phyloP scores from a whole-genome alignment of 2,888 invertebrate genomes.

The Euspilapteryx auroguttella region DNA sequence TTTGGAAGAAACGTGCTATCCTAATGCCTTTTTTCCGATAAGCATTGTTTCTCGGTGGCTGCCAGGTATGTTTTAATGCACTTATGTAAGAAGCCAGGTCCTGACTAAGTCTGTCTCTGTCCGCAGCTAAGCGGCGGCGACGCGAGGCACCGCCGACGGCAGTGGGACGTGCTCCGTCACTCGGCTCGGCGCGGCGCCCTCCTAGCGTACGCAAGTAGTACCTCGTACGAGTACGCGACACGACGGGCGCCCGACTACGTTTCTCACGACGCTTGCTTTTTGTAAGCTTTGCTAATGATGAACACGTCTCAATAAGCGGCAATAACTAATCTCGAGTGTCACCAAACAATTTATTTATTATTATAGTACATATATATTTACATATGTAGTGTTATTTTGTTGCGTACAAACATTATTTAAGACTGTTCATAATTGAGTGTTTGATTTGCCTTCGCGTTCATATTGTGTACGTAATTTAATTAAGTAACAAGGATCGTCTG shows the following conservation, averaged over 20 bases:
- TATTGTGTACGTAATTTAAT: constrained; percentile 4
- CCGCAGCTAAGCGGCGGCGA: background rate
- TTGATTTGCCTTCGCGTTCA: constrained; percentile 37
- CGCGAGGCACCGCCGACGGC: background rate
- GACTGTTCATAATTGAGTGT: constrained; percentile 54
- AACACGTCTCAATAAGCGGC: constrained; percentile 19
- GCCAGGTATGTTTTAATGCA: too few relatives aligned
- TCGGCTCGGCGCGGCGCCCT: constrained; percentile 1
- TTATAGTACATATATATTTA: constrained; percentile 11
- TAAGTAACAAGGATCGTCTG: background rate
- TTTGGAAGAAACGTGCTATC: too few relatives aligned
- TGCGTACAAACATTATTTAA: constrained; percentile 56
- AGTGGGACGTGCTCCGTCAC: constrained; percentile 2
- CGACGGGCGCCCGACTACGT: constrained; percentile 1
- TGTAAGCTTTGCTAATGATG: constrained; percentile 54
- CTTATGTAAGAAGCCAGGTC: too few relatives aligned
- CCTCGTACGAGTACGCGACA: background rate
- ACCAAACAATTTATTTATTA: background rate
- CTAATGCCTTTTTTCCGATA: too few relatives aligned
- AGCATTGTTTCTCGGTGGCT: too few relatives aligned
- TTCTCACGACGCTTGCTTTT: constrained; percentile 49
- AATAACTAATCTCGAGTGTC: background rate
- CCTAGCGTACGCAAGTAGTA: background rate
- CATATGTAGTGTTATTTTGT: constrained; percentile 33
- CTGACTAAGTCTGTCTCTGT: background rate